These are phyloP conservation scores for Prinia subflava DNA, from an alignment of 2,113 vertebrate species.

Conservation along the genomic window DNA sequence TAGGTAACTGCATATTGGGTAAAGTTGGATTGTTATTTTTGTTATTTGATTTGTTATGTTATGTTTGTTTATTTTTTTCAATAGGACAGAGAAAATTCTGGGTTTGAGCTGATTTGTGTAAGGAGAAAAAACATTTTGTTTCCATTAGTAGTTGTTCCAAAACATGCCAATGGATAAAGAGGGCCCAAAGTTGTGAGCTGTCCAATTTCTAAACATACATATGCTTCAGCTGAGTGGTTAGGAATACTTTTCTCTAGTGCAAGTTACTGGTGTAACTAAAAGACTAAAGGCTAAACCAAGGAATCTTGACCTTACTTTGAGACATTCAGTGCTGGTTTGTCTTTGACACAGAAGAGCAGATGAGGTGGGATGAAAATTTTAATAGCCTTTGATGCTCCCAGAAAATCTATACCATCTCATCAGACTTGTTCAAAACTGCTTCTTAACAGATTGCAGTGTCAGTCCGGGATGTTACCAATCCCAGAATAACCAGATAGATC, in stretches of 20 bases:
- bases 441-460: conserved; percentile 19
- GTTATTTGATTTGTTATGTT: not conserved
- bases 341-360: not conserved
- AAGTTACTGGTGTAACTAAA: not conserved
- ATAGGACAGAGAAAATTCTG: not conserved
- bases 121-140: not conserved
- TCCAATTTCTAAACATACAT: not conserved
- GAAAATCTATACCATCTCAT: conserved; percentile 42
- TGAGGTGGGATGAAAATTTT: not conserved
- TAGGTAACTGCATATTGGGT: not conserved
- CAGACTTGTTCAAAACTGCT: conserved; percentile 2
- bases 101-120: not conserved
- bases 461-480: not conserved
- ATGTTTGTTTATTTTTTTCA: not conserved
- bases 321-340: not conserved
- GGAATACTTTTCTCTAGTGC: not conserved
- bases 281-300: not conserved
- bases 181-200: not conserved
- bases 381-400: not conserved
- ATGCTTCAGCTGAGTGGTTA: not conserved
- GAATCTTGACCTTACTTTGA: not conserved
- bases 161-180: not conserved
- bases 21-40: not conserved
- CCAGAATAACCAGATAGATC: conserved; percentile 36
- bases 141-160: not conserved